phyloP scores from a whole-genome alignment of 2,888 invertebrate species.

The Protonemura montana region DNA sequence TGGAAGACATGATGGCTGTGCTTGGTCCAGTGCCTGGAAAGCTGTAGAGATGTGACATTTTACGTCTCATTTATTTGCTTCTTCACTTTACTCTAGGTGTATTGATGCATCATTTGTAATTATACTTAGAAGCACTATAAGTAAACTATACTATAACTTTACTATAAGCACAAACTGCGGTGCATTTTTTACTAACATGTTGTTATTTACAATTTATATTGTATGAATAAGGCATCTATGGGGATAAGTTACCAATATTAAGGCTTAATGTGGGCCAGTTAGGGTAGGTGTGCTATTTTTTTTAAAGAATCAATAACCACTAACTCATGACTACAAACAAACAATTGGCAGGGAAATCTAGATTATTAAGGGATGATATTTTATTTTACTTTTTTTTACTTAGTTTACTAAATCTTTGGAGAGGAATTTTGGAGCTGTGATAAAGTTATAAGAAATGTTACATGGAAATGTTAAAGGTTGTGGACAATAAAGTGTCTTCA shows the following conservation, averaged over 20 bases:
- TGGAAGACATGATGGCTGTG: constrained; percentile 55
- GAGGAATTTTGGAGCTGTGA: too few relatives aligned
- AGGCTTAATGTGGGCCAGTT: not conserved
- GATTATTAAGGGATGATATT: not conserved
- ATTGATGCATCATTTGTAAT: not conserved
- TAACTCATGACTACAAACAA: not conserved
- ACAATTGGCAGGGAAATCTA: not conserved
- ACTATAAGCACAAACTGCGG: not conserved
- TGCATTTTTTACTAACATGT: not conserved
- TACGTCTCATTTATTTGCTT: not conserved
- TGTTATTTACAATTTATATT: not conserved
- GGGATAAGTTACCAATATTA: not conserved
- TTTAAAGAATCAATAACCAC: not conserved
- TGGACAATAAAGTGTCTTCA: not conserved
- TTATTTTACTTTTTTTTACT: constrained; percentile 12
- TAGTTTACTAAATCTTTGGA: not conserved
- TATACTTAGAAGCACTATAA: too few relatives aligned
- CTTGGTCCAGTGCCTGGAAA: not conserved
- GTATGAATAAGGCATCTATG: not conserved
- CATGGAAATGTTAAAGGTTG: not conserved
- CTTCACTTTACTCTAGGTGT: not conserved
- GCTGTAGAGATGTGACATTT: not conserved
- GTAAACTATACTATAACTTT: too few relatives aligned
- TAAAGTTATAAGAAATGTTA: too few relatives aligned
- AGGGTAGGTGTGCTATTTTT: not conserved